Base-by-base conservation (phyloP, 2,888 invertebrate genomes). In the Idaea aversata region DNA sequence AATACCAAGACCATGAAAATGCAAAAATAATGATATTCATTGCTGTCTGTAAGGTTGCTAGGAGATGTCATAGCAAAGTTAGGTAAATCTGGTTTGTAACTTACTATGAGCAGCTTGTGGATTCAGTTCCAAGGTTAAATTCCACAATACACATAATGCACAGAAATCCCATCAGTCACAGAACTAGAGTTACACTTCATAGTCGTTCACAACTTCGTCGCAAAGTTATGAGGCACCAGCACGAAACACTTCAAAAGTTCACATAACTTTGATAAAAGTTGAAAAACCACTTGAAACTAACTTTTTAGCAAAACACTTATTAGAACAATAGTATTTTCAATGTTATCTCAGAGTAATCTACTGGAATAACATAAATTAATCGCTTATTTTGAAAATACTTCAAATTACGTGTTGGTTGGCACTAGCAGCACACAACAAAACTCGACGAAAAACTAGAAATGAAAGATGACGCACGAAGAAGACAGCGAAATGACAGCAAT, bases 201-300 rank as follows among this genome's bases (percentile, higher is more conserved):
- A 67, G 47, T 68, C 60, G 68, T 63, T 64, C 69, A 66, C 64
- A 70, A 70, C 70, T 70, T 72, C 61, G 59, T 67, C 62, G 25
- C 67, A 47, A 47, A 47, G 47, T 66, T 57, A 13, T n/a, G 64
- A 68, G 66, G 67, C 73, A 68, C 68, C 38, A 69, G 64, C 66
- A 68, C 69, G 63, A 64, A 75, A n/a, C 78, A 77, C 77, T 80
- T 76, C 72, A 64, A 68, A 79, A 79, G 72, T 79, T 76, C 70
- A 74, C 62, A 66, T 70, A 77, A 77, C 64, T 67, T 71, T 65
- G 61, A 16, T 64, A 72, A 71, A 65, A 61, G 47, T 71, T 67
- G 47, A 10, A 47, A 47, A 47, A 47, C 47, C 47, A 47, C 47
- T 47, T 47, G 47, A 66, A 66, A 34, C 35, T 61, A 15, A 47